Evolutionary conservation across 1,140 invertebrate species (phyloP), one percentile per base, ranked within the genome.

Genomic region (Euwallacea fornicatus): DNA sequence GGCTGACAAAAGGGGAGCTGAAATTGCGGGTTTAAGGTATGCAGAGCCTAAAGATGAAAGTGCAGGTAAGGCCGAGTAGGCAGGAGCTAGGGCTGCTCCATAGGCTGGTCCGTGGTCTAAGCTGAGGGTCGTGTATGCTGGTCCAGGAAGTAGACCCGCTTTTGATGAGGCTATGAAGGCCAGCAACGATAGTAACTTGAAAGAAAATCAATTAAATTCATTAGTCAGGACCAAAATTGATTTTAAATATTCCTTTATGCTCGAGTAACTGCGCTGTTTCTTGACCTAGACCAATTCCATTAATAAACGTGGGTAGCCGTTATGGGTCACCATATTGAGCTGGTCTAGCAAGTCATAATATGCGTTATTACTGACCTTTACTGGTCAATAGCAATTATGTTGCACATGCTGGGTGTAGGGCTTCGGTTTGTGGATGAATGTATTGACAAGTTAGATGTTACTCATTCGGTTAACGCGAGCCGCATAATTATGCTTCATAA

Each of bases 21-120:
- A 13, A 33, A n/a, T n/a, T 0, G 55, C 55, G 9, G 55, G 55
- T 58, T 16, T 11, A 58, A 58, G 2, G 9, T n/a, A 58, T n/a
- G 55, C 21, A 58, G 55, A 6, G 2, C 10, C 9, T 9, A 9
- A 33, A 58, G 21, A 7, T 58, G 55, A 10, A n/a, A 33, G 55
- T 2, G 21, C n/a, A 2, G 55, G n/a, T 8, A 11, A 4, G 9
- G 60, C 10, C 6, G 41, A 8, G 16, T 62, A 44, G 7, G 60
- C 42, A 13, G 33, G 42, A n/a, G 41, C 60, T 11, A 43, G 10
- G 21, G 60, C 60, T 43, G 60, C 9, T 7, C 11, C 13, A 33
- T 58, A 62, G 42, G 60, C 60, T 62, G 60, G 46, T 13, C 21
- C 21, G n/a, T 58, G 55, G 55, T 9, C n/a, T 15, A 58, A 16